These are phyloP conservation scores for Drosophila sp. DNA, from an alignment of 1,140 invertebrate species.

Conservation along the genomic window DNA sequence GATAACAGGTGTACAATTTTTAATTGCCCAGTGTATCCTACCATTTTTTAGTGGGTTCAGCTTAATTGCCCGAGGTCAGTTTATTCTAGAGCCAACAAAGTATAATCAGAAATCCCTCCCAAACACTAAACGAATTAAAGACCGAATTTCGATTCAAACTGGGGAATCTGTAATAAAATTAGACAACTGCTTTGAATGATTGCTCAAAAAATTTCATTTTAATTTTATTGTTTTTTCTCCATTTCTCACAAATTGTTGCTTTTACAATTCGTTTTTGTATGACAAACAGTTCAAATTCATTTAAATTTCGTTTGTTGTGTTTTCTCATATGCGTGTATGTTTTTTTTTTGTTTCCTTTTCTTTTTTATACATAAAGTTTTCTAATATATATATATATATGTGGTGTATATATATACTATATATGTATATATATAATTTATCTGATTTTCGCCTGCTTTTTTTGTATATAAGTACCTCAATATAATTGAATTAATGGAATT, in stretches of 20 bases:
- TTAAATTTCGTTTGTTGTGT: slow-evolving; percentile 26
- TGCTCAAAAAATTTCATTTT: slow-evolving; percentile 62
- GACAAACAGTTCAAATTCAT: slow-evolving; percentile 12
- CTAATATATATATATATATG: slow-evolving; percentile 52
- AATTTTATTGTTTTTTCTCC: slow-evolving; percentile 59
- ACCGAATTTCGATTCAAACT: too few relatives aligned
- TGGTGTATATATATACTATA: slow-evolving; percentile 36
- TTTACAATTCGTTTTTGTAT: slow-evolving; percentile 9
- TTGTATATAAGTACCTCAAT: slow-evolving; percentile 62
- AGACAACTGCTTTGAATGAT: not conserved
- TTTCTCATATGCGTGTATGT: slow-evolving; percentile 24
- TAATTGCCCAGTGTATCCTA: too few relatives aligned
- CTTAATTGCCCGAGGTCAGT: too few relatives aligned
- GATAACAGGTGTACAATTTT: too few relatives aligned
- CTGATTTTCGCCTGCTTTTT: slow-evolving; percentile 60
- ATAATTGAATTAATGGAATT: slow-evolving; percentile 80
- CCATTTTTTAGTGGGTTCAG: too few relatives aligned
- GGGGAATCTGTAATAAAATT: not conserved
- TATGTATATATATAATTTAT: slow-evolving; percentile 56
- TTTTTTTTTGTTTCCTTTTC: slow-evolving; percentile 47
- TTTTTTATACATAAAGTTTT: slow-evolving; percentile 62
- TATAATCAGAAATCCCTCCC: too few relatives aligned
- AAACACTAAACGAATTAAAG: too few relatives aligned
- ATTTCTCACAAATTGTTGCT: slow-evolving; percentile 54
- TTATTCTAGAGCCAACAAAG: too few relatives aligned